Evolutionary conservation across 2,888 invertebrate species (phyloP), one percentile per base, ranked within the genome.

Genomic region (Rhogogaster chlorosoma): DNA sequence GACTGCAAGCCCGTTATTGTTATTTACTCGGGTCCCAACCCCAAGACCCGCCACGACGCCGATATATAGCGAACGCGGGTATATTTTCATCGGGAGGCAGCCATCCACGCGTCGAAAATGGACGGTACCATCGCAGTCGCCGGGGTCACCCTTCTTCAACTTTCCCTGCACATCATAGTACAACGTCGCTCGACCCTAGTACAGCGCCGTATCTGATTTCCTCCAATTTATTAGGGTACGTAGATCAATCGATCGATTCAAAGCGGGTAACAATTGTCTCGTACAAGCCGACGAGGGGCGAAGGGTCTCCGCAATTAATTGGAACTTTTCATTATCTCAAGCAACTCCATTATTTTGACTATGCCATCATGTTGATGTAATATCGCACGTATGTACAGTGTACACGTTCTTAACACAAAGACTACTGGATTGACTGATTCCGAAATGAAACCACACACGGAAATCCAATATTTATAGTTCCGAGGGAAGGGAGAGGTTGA

Each of bases 1-100:
- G 61, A 7, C 78, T 78, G n/a, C 53, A 32, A 78, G 57, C 53
- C 78, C n/a, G 53, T 45, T 78, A 75, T 78, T 78, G 78, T 78
- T 78, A 78, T 78, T 78, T 78, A 78, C 53, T 53, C 78, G 49
- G 78, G 78, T 22, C 61, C 61, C 61, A 18, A 53, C 18, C 61
- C 61, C 61, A 18, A 53, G 78, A 78, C 78, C 78, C 53, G 78
- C 78, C 49, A 53, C 49, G 53, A 78, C 26, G 75, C 75, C 45
- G 45, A 75, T 45, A 75, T 45, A 53, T 4, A 61, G 61, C 61
- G 26, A 36, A 26, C 45, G 12, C n/a, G 45, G 38, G 45, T 36
- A 38, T 75, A 75, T 75, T 75, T 75, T 75, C 75, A 75, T 75
- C 45, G 45, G 75, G 75, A 42, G 75, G 70, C 36, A 70, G 36